A percentile compares a stretch with the other conserved stretches of the same genome.
Evolutionary conservation across 2,888 invertebrate species (phyloP).

Genomic region (Opisthograptis luteolata): DNA sequence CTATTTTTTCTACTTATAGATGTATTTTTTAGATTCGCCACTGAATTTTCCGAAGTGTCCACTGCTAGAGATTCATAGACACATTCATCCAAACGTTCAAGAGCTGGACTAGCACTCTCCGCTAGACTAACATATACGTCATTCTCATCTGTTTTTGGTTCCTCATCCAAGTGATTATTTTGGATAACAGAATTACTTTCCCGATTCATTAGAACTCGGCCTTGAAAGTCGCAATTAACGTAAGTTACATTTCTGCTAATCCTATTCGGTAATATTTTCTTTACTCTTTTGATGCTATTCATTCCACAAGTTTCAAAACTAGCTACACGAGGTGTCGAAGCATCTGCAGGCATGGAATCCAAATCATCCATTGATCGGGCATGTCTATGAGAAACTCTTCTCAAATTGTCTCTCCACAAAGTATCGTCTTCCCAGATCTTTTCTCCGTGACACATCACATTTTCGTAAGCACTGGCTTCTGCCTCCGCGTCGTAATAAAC

Average conservation of each 20-base stretch:
- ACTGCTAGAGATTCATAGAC: slow-evolving; percentile 71
- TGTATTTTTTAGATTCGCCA: slow-evolving; percentile 33
- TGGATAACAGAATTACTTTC: slow-evolving; percentile 48
- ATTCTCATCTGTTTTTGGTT: slow-evolving; percentile 72
- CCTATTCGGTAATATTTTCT: slow-evolving; percentile 65
- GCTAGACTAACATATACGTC: slow-evolving; percentile 82
- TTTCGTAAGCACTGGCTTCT: slow-evolving; percentile 74
- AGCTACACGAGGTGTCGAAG: slow-evolving; percentile 48
- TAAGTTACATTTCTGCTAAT: slow-evolving; percentile 90
- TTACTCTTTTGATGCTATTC: slow-evolving; percentile 76
- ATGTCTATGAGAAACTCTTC: slow-evolving; percentile 91
- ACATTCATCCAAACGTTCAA: slow-evolving; percentile 75
- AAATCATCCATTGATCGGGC: slow-evolving; percentile 93
- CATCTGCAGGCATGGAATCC: slow-evolving; percentile 75
- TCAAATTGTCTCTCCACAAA: slow-evolving; percentile 91
- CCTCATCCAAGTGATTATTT: slow-evolving; percentile 51
- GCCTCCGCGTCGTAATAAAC: slow-evolving; percentile 79
- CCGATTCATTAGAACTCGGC: slow-evolving; percentile 69
- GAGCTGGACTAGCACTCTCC: slow-evolving; percentile 53
- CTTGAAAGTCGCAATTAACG: slow-evolving; percentile 89
- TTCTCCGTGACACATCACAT: slow-evolving; percentile 84
- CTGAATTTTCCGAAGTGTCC: slow-evolving; percentile 56
- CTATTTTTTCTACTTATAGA: slow-evolving; percentile 46
- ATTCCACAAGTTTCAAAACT: slow-evolving; percentile 62
- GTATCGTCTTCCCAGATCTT: slow-evolving; percentile 93